Percentiles rank a stretch among this genome's conserved stretches.
Evolutionary conservation across 2,797 vertebrate species (phyloP).

Genomic region (Nyctalus aviator): DNA sequence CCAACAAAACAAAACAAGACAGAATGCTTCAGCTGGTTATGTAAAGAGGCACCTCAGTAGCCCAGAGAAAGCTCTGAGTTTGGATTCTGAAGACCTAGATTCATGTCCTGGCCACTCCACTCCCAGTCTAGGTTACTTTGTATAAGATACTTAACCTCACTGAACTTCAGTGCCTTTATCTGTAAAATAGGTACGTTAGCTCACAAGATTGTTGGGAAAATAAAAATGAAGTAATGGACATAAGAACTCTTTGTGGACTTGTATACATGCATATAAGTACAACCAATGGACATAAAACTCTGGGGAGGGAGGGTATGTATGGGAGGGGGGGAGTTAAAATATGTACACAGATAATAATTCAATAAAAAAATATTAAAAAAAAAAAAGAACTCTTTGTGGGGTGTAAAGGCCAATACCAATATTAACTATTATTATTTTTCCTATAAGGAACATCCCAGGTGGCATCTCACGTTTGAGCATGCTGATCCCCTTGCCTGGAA

Average conservation of each 20-base stretch:
- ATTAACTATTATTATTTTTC: not conserved
- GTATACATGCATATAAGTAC: too few relatives aligned
- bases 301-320: too few relatives aligned
- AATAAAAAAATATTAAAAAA: too few relatives aligned
- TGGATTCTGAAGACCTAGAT: not conserved
- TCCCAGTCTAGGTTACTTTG: not conserved
- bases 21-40: not conserved
- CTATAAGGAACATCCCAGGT: not conserved
- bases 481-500: not conserved
- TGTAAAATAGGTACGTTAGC: not conserved
- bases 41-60: accelerated
- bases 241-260: not conserved
- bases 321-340: too few relatives aligned
- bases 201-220: not conserved
- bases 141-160: not conserved
- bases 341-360: too few relatives aligned
- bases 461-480: not conserved
- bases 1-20: not conserved
- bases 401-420: not conserved
- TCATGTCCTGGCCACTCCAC: not conserved
- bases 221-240: not conserved
- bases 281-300: too few relatives aligned
- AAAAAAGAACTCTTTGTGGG: not conserved
- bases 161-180: not conserved
- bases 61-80: not conserved